Evolutionary conservation across 2,113 vertebrate species (phyloP), one percentile per base, ranked within the genome.

Genomic region (Ailurus styani): DNA sequence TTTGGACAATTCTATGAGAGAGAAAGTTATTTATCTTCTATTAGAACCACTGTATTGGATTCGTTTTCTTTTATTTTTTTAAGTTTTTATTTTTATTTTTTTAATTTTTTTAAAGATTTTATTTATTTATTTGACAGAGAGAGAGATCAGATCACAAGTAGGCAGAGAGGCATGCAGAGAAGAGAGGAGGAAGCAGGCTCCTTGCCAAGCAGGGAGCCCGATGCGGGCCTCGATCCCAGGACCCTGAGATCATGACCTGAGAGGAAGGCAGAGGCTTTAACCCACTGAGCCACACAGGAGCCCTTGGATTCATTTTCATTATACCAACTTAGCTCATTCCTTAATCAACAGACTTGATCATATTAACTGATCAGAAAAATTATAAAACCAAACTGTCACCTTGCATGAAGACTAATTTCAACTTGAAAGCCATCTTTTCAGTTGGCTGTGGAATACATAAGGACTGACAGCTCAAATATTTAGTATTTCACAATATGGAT

Each of bases 331-430:
- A 77, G 40, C 20, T 14, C 8, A n/a, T 90, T 83, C 42, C 52
- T 23, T 87, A 89, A 95, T 34, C 31, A 94, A 77, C 73, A 3
- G 14, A 78, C 12, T 82, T 57, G 0, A 87, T 75, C 40, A 90
- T 42, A 85, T 96, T 83, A 94, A 42, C 23, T 90, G 42, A 92
- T 75, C 37, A 97, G 27, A 94, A 91, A 79, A 77, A 95, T 87
- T 88, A 66, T 3, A 90, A 96, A 90, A 15, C 37, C 64, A 95
- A 81, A 95, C 7, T 77, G 8, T 88, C 85, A 72, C 70, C 81
- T 57, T 94, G 10, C 79, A 52, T 79, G 6, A 78, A 5, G 31
- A 82, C 64, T 73, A 73, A 92, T 95, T 90, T 87, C 52, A 81
- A 81, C 31, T 68, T 87, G 20, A 92, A 96, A 86, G 8, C 17